Evolutionary conservation across 2,797 vertebrate species (phyloP).

Genomic region (Acanthis flammea): DNA sequence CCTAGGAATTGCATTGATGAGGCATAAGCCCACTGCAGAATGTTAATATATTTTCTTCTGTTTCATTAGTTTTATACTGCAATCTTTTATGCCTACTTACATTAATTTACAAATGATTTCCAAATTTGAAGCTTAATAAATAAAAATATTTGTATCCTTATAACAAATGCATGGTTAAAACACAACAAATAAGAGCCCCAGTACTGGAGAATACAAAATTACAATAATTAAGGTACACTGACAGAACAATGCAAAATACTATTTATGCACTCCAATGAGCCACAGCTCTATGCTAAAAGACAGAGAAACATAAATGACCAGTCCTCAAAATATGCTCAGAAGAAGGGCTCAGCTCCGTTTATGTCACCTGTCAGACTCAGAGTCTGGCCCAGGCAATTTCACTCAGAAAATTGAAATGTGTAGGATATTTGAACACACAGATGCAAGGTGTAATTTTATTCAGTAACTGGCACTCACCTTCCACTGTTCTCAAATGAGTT

Average conservation of each 20-base stretch:
- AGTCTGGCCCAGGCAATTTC: not conserved
- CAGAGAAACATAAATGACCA: not conserved
- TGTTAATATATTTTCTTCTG: not conserved
- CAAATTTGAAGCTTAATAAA: not conserved
- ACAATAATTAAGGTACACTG: not conserved
- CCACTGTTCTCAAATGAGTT: not conserved
- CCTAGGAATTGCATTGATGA: not conserved
- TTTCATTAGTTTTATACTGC: not conserved
- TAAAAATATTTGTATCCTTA: not conserved
- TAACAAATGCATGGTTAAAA: not conserved
- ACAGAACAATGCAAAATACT: not conserved
- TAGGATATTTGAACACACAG: not conserved
- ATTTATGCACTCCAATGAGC: not conserved
- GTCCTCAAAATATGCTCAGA: not conserved
- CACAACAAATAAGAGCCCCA: not conserved
- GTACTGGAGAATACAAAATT: not conserved
- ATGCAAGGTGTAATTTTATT: not conserved
- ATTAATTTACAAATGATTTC: not conserved
- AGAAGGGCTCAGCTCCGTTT: not conserved
- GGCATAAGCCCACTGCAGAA: not conserved
- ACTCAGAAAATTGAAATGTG: not conserved
- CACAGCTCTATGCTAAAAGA: not conserved
- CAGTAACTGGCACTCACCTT: not conserved
- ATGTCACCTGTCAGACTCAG: not conserved
- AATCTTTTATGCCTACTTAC: not conserved